These are phyloP conservation scores for Lissonota sp. DNA, from an alignment of 2,888 invertebrate genomes.

Conservation along the genomic window DNA sequence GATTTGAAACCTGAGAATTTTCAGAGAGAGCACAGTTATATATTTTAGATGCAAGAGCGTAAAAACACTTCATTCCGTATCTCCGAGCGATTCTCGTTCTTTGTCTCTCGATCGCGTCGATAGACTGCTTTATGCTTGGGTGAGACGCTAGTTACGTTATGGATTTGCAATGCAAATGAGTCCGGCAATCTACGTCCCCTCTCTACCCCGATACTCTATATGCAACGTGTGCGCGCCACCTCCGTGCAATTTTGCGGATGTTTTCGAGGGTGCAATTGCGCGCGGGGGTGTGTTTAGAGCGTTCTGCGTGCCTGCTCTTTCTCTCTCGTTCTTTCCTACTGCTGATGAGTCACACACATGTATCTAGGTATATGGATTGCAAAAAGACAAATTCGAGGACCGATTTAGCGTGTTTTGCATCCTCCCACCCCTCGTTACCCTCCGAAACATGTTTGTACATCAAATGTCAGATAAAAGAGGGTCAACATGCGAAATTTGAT, in stretches of 20 bases:
- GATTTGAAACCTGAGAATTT: constrained; percentile 15
- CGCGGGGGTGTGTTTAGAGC: constrained; percentile 66
- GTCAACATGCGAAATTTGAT: no score
- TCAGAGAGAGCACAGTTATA: neutral
- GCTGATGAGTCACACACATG: constrained; percentile 65
- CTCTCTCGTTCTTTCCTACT: constrained; percentile 5
- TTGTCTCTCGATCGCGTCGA: constrained; percentile 59
- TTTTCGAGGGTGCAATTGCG: constrained; percentile 58
- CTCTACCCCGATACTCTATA: constrained; percentile 20
- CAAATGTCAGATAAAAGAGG: no score
- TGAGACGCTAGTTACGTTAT: constrained; percentile 77
- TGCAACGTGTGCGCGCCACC: constrained; percentile 60
- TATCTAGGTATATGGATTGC: constrained; percentile 41
- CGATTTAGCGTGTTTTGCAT: constrained; percentile 54
- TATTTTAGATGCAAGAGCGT: neutral
- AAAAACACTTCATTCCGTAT: constrained; percentile 44
- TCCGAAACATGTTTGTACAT: no score
- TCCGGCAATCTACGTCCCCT: constrained; percentile 63
- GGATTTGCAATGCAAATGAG: constrained; percentile 82
- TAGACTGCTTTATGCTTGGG: constrained; percentile 63
- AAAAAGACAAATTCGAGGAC: constrained; percentile 52
- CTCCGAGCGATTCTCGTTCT: constrained; percentile 33
- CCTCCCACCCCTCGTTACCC: no score
- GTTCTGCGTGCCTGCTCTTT: constrained; percentile 37
- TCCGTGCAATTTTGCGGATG: constrained; percentile 52